A percentile compares a stretch with the other conserved stretches of the same genome.
These are phyloP conservation scores for Ceratina calcarata DNA, from an alignment of 1,140 invertebrate genomes.

Conservation along the genomic window DNA sequence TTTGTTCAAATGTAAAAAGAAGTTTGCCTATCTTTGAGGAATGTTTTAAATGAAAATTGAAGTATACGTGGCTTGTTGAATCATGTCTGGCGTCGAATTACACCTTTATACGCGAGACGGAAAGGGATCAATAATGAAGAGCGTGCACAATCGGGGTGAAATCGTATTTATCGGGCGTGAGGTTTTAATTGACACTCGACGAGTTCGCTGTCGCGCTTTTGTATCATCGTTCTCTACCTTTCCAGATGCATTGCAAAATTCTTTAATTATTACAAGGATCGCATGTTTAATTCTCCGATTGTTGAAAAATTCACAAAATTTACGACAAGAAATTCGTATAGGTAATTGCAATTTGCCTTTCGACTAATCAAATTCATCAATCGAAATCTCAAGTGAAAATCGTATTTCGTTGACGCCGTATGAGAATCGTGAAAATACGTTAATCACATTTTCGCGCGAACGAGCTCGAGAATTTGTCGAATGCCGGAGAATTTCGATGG, in stretches of 20 bases:
- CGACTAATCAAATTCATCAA: too few relatives aligned
- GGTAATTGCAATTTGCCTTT: too few relatives aligned
- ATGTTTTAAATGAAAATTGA: too few relatives aligned
- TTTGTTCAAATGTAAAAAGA: too few relatives aligned
- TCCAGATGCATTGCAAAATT: not conserved
- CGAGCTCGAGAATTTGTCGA: slow-evolving; percentile 30
- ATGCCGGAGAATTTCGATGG: slow-evolving; percentile 40
- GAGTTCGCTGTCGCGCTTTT: slow-evolving; percentile 13
- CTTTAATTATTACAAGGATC: too few relatives aligned
- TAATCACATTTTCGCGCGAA: slow-evolving; percentile 14
- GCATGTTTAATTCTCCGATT: too few relatives aligned
- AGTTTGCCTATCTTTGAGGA: too few relatives aligned
- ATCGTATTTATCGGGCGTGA: slow-evolving; percentile 32
- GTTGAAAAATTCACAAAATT: too few relatives aligned
- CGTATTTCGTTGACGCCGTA: slow-evolving; percentile 4
- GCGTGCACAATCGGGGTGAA: slow-evolving; percentile 24
- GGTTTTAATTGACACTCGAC: slow-evolving; percentile 44
- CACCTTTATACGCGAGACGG: not conserved
- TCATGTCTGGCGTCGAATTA: too few relatives aligned
- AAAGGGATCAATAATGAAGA: slow-evolving; percentile 17
- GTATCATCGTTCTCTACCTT: not conserved
- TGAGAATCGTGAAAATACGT: slow-evolving; percentile 16
- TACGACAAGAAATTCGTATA: too few relatives aligned
- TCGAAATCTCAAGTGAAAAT: too few relatives aligned
- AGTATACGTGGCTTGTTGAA: too few relatives aligned